A percentile compares a stretch with the other conserved stretches of the same genome.
Evolutionary conservation across 2,113 vertebrate genomes (phyloP).

Genomic region (Amblyornis subalaris): DNA sequence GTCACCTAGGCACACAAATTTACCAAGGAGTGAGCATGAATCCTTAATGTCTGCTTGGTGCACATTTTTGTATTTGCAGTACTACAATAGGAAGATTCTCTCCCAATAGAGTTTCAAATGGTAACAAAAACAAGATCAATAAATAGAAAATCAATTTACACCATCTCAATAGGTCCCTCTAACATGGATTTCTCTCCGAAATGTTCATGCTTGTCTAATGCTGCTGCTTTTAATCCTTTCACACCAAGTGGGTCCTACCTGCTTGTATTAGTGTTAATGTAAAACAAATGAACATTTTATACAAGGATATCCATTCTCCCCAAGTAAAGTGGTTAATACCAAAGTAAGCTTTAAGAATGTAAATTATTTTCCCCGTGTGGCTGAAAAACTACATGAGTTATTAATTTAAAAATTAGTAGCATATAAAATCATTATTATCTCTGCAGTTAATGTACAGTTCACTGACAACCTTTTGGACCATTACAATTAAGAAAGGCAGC

Average conservation of each 20-base stretch:
- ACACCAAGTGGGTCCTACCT: slow-evolving; percentile 54
- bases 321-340: slow-evolving; percentile 67
- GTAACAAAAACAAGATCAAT: slow-evolving; percentile 63
- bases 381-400: slow-evolving; percentile 66
- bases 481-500: slow-evolving; percentile 66
- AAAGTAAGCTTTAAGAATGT: slow-evolving; percentile 63
- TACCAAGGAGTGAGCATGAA: neutral
- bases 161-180: neutral
- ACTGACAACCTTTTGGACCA: slow-evolving; percentile 66
- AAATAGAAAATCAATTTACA: slow-evolving; percentile 68
- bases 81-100: neutral
- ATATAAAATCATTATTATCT: slow-evolving; percentile 77
- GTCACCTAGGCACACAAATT: neutral
- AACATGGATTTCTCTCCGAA: slow-evolving; percentile 66
- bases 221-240: slow-evolving; percentile 68
- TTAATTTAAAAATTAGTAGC: slow-evolving; percentile 76
- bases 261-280: slow-evolving; percentile 58
- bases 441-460: slow-evolving; percentile 69
- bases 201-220: slow-evolving; percentile 43
- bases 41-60: neutral
- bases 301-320: slow-evolving; percentile 31
- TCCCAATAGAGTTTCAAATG: slow-evolving; percentile 15
- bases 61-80: neutral
- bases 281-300: slow-evolving; percentile 61
- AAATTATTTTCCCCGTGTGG: slow-evolving; percentile 66